Base-by-base conservation (phyloP, 2,113 vertebrate species). In the Hepsetus odoe region DNA sequence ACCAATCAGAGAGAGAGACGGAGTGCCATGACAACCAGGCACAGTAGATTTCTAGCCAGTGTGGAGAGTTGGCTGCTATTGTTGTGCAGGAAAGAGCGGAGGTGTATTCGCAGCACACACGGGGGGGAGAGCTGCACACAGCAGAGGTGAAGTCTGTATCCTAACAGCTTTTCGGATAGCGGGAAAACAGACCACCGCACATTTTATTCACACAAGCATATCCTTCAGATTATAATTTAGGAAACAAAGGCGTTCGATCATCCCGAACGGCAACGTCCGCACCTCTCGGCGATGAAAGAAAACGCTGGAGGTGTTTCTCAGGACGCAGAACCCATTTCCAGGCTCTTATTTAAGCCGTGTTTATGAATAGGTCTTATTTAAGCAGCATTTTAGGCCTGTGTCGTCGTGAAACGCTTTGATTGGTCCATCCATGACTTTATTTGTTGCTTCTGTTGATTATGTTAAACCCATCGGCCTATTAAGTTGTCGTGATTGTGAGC, bases 391-490 rank as follows among this genome's bases (percentile, higher is more conserved):
- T 38, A 67, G 55, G 58, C 71, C 58, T 68, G 24, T 26, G 71
- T 74, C 26, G 74, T 59, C 30, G 71, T 82, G 76, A 66, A 61
- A 80, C 73, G 77, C 74, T 80, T 76, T 33, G 51, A 69, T 20
- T 80, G 61, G 38, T 84, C 82, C 65, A 79, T 86, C 66, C 67
- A 85, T 85, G 74, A 82, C 84, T 83, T 88, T 86, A 81, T 87
- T 53, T 74, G 30, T 82, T 84, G 83, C 42, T 76, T 86, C 75
- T 32, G 75, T 84, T 68, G 65, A 91, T 85, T 86, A 86, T 78
- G 28, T 58, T 72, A 49, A 64, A 78, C 42, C 49, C 40, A 58
- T 69, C 32, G 68, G 61, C 68, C 80, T 68, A 67, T 77, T 72
- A 62, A 14, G 32, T 76, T 53, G 40, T 70, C 10, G 72, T 80